A percentile compares a stretch with the other conserved stretches of the same genome.
phyloP scores from a whole-genome alignment of 1,140 invertebrate genomes.

The fruit fly (Drosophila melanogaster) region Release_6_plus_ISO1_MT NT_037436.4:22090001-22090500 shows the following conservation, averaged over 20 bases:
- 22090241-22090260: not conserved
- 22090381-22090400: constrained; percentile 64
- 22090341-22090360: constrained; percentile 75
- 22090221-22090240: not conserved
- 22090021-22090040: constrained; percentile 79
- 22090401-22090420: constrained; percentile 44
- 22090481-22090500: constrained; percentile 30
- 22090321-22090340: not conserved
- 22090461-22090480: constrained; percentile 80
- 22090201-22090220: no score
- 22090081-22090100: constrained; percentile 22
- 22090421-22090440: not conserved
- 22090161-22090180: not conserved
- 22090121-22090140: constrained; percentile 10
- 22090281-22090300: no score
- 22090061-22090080: constrained; percentile 38
- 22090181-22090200: not conserved
- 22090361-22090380: constrained; percentile 59
- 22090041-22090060: constrained; percentile 54
- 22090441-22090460: constrained; percentile 35
- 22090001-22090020: constrained; percentile 75
- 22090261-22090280: not conserved
- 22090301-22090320: constrained; percentile 2
- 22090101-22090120: constrained; percentile 32
- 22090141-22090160: constrained; percentile 4